phyloP scores from a whole-genome alignment of 2,888 invertebrate genomes.

The Campoletis raptor region DNA sequence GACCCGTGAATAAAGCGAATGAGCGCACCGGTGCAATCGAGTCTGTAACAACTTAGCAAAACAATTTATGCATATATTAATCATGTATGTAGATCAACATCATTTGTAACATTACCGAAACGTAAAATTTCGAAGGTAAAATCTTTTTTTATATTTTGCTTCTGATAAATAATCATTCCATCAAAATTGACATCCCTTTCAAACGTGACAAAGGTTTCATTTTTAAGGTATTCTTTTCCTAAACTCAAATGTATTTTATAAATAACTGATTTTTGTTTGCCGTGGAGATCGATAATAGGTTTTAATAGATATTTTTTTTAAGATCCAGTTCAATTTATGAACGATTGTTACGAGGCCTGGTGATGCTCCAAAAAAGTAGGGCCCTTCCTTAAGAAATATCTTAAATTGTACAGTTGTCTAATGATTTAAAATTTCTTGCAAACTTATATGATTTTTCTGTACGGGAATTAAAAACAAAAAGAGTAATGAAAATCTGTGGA shows the following conservation, averaged over 20 bases:
- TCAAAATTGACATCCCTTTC: neutral
- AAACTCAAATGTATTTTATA: neutral
- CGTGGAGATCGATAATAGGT: too few relatives aligned
- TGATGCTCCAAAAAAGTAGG: too few relatives aligned
- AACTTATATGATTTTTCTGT: neutral
- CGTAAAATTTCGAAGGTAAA: neutral
- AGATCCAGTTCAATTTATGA: too few relatives aligned
- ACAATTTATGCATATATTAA: neutral
- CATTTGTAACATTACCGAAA: neutral
- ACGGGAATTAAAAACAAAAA: neutral
- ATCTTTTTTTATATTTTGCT: slow-evolving; percentile 2
- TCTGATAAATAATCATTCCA: neutral
- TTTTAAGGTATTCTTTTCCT: neutral
- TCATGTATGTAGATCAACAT: neutral
- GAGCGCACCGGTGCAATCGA: slow-evolving; percentile 52
- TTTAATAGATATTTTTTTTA: too few relatives aligned
- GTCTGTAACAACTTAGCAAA: slow-evolving; percentile 30
- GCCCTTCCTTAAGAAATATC: too few relatives aligned
- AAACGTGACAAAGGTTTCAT: neutral
- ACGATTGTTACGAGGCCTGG: too few relatives aligned
- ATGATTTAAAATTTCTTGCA: neutral
- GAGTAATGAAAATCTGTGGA: neutral
- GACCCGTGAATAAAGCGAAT: slow-evolving; percentile 74
- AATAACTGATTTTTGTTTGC: neutral
- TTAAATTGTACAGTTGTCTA: neutral